Base-by-base conservation (phyloP, 2,797 vertebrate genomes). In the Halcyon smyrnensis region DNA sequence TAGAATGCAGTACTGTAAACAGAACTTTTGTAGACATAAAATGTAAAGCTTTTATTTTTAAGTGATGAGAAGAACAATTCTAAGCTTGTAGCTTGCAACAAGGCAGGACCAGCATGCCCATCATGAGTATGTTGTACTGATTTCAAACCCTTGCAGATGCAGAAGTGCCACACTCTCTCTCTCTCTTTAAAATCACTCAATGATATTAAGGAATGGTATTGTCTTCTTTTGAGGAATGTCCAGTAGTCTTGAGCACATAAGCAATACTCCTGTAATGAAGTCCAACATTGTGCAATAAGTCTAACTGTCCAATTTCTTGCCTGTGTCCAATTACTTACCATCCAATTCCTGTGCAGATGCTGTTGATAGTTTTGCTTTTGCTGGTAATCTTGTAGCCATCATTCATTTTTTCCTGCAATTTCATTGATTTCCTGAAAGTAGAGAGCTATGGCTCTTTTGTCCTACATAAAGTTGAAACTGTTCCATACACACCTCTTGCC, bases 61-160 rank as follows among this genome's bases (percentile, higher is more conserved):
- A 56, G n/a, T 25, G 6, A 6, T 2, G 1, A 23, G 5, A 39
- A 64, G 16, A 59, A 21, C 12, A 51, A 53, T 83, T 69, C 11
- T 43, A 71, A 71, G 17, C 15, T 46, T 50, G 12, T 20, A n/a
- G 4, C 51, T 51, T 45, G 36, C 17, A 79, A 18, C 12, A 79
- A 57, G 12, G 15, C 48, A 78, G 16, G 5, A 18, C 11, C 25
- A 74, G n/a, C 17, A 25, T 32, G 11, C 11, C 15, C 43, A 53
- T 5, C 8, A 79, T 0, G 1, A n/a, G 5, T 36, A 11, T 16
- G 12, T n/a, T n/a, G 19, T 41, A 48, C 5, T 45, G 12, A 59
- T 59, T 15, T 36, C 17, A 67, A 46, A 43, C 50, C 16, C 39
- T 67, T 63, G 17, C 23, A 68, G 18, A 7, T 41, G 12, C 5